Base-by-base conservation (phyloP, 2,888 invertebrate species). In the Romanomermis culicivorax region DNA sequence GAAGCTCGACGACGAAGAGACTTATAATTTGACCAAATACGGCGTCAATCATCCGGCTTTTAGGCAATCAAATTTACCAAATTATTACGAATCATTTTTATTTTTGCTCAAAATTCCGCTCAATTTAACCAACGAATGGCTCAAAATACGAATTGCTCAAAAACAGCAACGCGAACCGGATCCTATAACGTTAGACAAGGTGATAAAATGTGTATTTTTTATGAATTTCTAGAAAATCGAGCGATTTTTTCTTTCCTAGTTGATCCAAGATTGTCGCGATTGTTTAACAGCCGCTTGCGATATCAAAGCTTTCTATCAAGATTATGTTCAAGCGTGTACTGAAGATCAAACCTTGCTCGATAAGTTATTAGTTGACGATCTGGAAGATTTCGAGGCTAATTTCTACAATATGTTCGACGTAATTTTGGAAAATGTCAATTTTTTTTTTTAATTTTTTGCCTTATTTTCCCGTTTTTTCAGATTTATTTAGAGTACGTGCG, bases 71-170 rank as follows among this genome's bases (percentile, higher is more conserved):
- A 77, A 78, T 57, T 74, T 91, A 60, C 91, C 89, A 0, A 83
- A 85, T 1, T 87, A 86, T 73, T 77, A 73, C 61, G 78, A 81
- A 36, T 79, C 82, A 58, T 91, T 86, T 73, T 76, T 89, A 53
- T 85, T 88, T 69, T 76, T 91, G 20, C 80, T 83, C 57, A 78
- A 81, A 52, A 79, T 89, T 53, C 84, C 86, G 26, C 72, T 93
- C 65, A 86, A 89, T 70, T 80, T 88, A n/a, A 81, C 87, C 58
- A 84, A 88, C 67, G 88, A 91, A 71, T 89, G 87, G 73, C 74
- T 91, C 47, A 74, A 80, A 57, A 80, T 89, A 76, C 74, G 88
- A 47, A 74, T 88, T 42, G 86, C 88, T 67, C 80, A 82, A 58
- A 84, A 85, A 0, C 77, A 78, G 25, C 52, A 42, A 14, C 27